phyloP scores from a whole-genome alignment of 2,888 invertebrate genomes.

The Napeogenes inachia region DNA sequence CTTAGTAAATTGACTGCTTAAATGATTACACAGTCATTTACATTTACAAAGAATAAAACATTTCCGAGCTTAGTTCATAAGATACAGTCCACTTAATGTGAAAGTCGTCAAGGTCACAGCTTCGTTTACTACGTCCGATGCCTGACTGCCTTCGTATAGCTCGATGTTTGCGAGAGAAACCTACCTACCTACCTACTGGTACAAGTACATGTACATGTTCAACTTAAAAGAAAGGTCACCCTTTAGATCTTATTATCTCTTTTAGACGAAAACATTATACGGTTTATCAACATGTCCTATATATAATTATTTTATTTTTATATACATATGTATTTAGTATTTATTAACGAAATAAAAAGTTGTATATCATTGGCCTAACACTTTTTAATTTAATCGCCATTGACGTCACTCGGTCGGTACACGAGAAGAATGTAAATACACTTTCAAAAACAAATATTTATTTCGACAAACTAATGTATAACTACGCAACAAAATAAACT shows the following conservation, averaged over 20 bases:
- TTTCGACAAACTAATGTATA: constrained; percentile 5
- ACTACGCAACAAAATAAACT: constrained; percentile 15
- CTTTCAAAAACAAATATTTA: constrained; percentile 15
- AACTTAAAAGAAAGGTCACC: too few relatives aligned
- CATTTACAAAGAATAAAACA: too few relatives aligned
- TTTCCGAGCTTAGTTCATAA: not conserved
- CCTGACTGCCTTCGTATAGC: too few relatives aligned
- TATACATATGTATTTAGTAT: not conserved
- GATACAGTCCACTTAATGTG: not conserved
- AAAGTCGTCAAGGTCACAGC: constrained; percentile 5
- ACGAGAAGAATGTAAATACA: constrained; percentile 9
- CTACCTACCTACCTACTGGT: too few relatives aligned
- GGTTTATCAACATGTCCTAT: not conserved
- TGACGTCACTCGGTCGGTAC: constrained; percentile 8
- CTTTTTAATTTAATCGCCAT: constrained; percentile 4
- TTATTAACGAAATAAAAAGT: not conserved
- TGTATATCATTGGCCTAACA: not conserved
- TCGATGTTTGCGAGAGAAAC: too few relatives aligned
- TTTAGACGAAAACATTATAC: too few relatives aligned
- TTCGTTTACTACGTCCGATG: not conserved
- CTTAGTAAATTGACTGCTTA: too few relatives aligned
- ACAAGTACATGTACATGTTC: too few relatives aligned
- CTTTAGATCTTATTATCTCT: too few relatives aligned
- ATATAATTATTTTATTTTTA: not conserved
- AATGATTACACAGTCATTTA: too few relatives aligned